Evolutionary conservation across 2,797 vertebrate genomes (phyloP), one percentile per base, ranked within the genome.

Genomic region (Lemur catta): DNA sequence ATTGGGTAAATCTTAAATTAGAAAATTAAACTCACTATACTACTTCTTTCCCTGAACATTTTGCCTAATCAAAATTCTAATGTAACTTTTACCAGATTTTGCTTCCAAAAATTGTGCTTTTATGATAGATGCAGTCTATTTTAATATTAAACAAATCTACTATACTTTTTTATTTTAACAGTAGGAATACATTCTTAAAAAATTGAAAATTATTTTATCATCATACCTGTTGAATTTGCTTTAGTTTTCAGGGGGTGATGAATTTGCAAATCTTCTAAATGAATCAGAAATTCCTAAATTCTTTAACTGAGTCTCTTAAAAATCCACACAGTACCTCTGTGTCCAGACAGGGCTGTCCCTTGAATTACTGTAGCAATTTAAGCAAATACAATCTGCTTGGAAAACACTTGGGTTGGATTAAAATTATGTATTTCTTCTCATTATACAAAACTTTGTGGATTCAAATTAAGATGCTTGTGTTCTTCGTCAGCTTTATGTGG

Each of bases 401-500:
- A 95, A 97, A 97, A 97, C 94, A 93, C 95, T 97, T 97, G 97
- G 96, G 92, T 95, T 98, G 96, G 95, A 96, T 97, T 98, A 97
- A 98, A 97, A 95, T 96, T 97, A 96, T 98, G 88, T 74, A 94
- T 97, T 98, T 97, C 96, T 97, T 98, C 98, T 97, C 98, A 95
- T 98, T 96, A 96, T 95, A 97, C 97, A 98, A 97, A 93, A 97
- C 97, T 59, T 97, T 96, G 97, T 98, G 98, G 98, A 97, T 97
- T 97, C 79, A 93, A 98, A 97, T 98, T 98, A 98, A 97, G 94
- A 98, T 99, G 80, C 98, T 98, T 98, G 96, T 98, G 93, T 98
- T 98, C 86, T 97, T 98, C 97, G 98, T 98, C 90, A 98, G 84
- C 97, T 98, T 98, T 97, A 97, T 98, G 98, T 98, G 98, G 98